Evolutionary conservation across 2,797 vertebrate genomes (phyloP).

Genomic region (Mormyrops boulengeri): DNA sequence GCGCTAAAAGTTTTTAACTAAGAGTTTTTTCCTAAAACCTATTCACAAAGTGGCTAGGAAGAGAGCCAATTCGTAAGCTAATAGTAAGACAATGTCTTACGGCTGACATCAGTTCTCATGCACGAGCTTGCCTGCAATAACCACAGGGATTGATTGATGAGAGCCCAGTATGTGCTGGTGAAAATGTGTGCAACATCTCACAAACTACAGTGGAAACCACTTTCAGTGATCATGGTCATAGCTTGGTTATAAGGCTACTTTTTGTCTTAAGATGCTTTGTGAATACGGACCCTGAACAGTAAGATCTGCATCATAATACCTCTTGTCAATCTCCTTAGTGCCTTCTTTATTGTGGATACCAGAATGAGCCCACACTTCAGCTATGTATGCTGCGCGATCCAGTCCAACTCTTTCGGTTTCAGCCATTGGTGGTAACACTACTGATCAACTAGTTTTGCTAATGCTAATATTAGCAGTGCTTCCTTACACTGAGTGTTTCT

Average conservation of each 20-base stretch:
- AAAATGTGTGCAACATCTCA: not conserved
- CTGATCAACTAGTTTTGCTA: not conserved
- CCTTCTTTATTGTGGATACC: not conserved
- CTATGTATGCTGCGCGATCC: not conserved
- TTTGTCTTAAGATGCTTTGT: too few relatives aligned
- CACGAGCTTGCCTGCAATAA: not conserved
- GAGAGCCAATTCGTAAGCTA: not conserved
- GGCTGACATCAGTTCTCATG: not conserved
- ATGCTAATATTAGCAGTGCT: not conserved
- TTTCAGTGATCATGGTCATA: too few relatives aligned
- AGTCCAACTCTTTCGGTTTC: not conserved
- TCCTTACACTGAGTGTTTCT: not conserved
- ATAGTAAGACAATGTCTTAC: not conserved
- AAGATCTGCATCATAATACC: not conserved
- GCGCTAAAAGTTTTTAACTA: not conserved
- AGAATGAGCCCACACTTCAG: not conserved
- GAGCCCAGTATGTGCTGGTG: not conserved
- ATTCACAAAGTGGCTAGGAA: not conserved
- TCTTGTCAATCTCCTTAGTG: not conserved
- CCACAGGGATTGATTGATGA: not conserved
- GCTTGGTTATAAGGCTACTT: too few relatives aligned
- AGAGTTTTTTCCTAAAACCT: not conserved
- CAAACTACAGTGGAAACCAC: not conserved
- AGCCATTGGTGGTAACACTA: not conserved
- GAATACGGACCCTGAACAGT: not conserved